Percentiles rank a stretch among this genome's conserved stretches.
These are phyloP conservation scores for Anhinga rufa DNA, from an alignment of 2,113 vertebrate species.

Conservation along the genomic window DNA sequence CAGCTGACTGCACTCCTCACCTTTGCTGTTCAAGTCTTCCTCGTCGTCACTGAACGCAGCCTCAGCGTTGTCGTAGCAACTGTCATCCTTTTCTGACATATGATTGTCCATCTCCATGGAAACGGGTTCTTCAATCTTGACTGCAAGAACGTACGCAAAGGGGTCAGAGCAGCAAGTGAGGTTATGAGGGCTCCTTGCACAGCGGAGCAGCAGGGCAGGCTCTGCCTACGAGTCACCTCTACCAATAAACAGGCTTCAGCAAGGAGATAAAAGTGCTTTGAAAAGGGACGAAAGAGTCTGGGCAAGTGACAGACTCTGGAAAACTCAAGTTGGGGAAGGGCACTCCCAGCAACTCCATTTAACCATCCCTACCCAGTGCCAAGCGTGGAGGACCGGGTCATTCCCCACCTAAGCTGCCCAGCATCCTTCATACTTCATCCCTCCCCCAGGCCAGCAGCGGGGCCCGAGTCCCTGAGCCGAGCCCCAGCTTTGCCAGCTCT, in stretches of 20 bases:
- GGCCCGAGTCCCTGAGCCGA: neutral
- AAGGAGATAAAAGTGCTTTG: neutral
- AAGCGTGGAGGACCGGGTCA: rapidly evolving
- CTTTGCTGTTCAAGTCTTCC: slow-evolving; percentile 90
- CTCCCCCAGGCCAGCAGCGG: neutral
- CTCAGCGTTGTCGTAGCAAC: slow-evolving; percentile 92
- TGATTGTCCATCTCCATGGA: slow-evolving; percentile 93
- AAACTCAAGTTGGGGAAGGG: neutral
- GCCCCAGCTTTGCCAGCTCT: neutral
- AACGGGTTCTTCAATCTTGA: slow-evolving; percentile 89
- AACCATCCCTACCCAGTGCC: neutral
- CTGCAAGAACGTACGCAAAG: slow-evolving; percentile 38
- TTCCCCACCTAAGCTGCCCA: neutral
- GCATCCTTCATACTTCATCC: neutral
- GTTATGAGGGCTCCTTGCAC: rapidly evolving
- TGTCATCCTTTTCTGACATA: slow-evolving; percentile 90
- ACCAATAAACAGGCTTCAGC: rapidly evolving
- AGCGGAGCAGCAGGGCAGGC: neutral
- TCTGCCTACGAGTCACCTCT: neutral
- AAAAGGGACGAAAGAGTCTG: no score
- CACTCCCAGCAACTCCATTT: neutral
- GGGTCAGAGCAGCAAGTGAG: neutral
- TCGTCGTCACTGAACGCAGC: slow-evolving; percentile 94
- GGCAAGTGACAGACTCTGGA: neutral
- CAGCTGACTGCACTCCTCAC: slow-evolving; percentile 45